These are phyloP conservation scores for Botia almorhae DNA, from an alignment of 2,797 vertebrate genomes.

Conservation along the genomic window DNA sequence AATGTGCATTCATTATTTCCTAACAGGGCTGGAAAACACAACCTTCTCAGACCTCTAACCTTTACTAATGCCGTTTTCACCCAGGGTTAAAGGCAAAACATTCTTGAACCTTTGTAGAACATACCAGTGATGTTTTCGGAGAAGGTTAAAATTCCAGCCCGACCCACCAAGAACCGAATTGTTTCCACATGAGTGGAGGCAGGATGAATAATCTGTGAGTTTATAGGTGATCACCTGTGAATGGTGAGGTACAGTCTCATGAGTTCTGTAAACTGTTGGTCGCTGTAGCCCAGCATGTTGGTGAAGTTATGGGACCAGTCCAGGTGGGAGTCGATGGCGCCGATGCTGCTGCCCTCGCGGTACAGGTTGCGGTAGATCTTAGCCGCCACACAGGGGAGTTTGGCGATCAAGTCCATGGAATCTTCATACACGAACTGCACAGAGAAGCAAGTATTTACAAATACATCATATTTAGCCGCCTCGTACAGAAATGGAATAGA, in stretches of 20 bases:
- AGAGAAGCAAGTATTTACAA: neutral
- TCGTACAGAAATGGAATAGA: neutral
- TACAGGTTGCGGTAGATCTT: slow-evolving; percentile 98
- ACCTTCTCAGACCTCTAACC: neutral
- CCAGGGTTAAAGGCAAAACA: neutral
- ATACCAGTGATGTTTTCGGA: neutral
- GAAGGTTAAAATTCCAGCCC: slow-evolving; percentile 4
- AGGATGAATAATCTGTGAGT: neutral
- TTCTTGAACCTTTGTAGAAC: neutral
- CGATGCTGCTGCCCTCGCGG: slow-evolving; percentile 95
- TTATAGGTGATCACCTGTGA: slow-evolving; percentile 83
- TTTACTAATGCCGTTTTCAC: neutral
- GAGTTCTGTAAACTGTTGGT: slow-evolving; percentile 91
- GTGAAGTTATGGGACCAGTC: slow-evolving; percentile 98
- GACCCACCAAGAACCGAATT: neutral
- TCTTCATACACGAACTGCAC: slow-evolving; percentile 91
- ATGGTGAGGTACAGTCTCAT: slow-evolving; percentile 99
- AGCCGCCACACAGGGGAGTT: slow-evolving; percentile 94
- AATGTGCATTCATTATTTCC: too few relatives aligned
- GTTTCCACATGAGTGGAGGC: neutral
- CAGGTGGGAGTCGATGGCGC: slow-evolving; percentile 92
- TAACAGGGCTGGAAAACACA: neutral
- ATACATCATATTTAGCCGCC: neutral
- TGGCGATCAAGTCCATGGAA: slow-evolving; percentile 97
- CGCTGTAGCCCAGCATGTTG: slow-evolving; percentile 96